Percentiles rank a stretch among this genome's conserved stretches.
phyloP scores from a whole-genome alignment of 2,797 vertebrate species.

The Uromys caudimaculatus region DNA sequence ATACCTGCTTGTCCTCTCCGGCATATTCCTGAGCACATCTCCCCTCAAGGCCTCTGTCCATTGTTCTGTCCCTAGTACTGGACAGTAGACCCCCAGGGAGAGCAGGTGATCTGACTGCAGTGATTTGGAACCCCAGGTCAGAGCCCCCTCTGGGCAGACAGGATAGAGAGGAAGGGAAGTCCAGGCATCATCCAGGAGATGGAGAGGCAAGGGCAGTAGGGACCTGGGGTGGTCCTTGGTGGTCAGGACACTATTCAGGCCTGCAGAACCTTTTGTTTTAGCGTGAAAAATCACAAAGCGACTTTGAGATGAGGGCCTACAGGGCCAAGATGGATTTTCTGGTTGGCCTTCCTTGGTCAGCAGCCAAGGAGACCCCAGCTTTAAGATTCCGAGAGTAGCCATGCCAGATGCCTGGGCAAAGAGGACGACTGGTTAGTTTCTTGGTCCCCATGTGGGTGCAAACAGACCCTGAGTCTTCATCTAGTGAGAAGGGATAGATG shows the following conservation, averaged over 20 bases:
- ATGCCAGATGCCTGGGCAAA: not conserved
- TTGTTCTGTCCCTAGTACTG: not conserved
- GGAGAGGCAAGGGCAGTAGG: not conserved
- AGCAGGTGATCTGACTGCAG: not conserved
- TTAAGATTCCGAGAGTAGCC: not conserved
- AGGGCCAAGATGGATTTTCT: not conserved
- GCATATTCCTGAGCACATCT: not conserved
- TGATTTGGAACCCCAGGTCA: not conserved
- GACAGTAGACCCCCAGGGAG: not conserved
- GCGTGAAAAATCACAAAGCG: not conserved
- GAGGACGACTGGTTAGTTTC: not conserved
- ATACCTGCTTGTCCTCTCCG: not conserved
- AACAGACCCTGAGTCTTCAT: not conserved
- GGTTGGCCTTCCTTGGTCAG: not conserved
- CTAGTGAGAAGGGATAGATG: no score
- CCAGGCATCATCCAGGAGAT: not conserved
- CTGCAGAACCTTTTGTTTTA: not conserved
- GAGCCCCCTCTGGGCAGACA: not conserved
- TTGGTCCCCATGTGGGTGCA: not conserved
- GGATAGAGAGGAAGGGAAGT: not conserved
- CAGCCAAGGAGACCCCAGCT: not conserved
- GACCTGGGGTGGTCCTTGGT: not conserved
- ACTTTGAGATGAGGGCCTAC: not conserved
- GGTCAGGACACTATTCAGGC: not conserved
- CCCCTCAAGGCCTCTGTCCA: not conserved